These are phyloP conservation scores for Urocitellus parryii DNA, from an alignment of 2,113 vertebrate species.

Conservation along the genomic window DNA sequence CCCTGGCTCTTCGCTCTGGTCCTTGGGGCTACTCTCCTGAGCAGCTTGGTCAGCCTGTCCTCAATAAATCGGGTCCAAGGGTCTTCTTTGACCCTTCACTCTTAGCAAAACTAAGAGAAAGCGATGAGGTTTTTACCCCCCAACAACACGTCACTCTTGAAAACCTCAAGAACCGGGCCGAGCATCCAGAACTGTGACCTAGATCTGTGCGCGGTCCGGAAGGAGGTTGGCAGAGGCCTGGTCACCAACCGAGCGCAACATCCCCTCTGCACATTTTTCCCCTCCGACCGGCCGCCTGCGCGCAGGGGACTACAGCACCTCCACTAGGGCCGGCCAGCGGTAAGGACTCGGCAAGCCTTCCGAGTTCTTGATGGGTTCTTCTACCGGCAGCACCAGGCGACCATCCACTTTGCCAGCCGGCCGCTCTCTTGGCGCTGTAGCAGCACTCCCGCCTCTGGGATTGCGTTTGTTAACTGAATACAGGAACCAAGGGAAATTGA, in stretches of 20 bases:
- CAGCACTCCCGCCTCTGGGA: too few relatives aligned
- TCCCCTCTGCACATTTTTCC: too few relatives aligned
- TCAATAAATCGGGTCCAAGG: background rate
- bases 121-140: background rate
- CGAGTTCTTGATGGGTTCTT: fast-evolving
- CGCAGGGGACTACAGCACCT: background rate
- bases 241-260: fast-evolving
- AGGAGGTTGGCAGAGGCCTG: fast-evolving
- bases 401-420: background rate
- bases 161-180: fast-evolving
- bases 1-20: background rate
- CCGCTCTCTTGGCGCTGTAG: too few relatives aligned
- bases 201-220: fast-evolving
- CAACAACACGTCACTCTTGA: background rate
- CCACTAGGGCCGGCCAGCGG: too few relatives aligned
- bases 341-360: too few relatives aligned
- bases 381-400: fast-evolving
- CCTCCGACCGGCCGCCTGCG: too few relatives aligned
- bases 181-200: background rate
- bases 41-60: background rate
- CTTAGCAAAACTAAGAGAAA: too few relatives aligned
- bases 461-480: background rate
- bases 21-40: fast-evolving
- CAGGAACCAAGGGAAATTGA: background rate
- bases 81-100: background rate